Evolutionary conservation across 2,113 vertebrate genomes (phyloP), one percentile per base, ranked within the genome.

Genomic region (human (Homo sapiens)): DNA sequence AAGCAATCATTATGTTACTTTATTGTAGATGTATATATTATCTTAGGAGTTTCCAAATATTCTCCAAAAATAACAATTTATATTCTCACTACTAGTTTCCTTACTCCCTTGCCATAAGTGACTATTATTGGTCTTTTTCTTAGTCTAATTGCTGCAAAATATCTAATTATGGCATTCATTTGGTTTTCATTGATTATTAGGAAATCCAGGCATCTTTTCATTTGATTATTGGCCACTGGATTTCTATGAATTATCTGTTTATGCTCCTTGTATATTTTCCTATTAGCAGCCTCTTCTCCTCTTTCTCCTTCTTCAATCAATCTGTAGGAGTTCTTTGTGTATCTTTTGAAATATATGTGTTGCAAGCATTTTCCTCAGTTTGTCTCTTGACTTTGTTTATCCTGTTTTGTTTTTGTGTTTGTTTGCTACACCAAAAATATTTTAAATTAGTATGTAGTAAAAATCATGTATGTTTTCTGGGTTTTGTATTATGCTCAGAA

Each of bases 121-220:
- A 87, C 16, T 95, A 89, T 94, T 78, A 90, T 72, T 89, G 30
- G 23, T 90, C 23, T 83, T 96, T 92, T 50, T 35, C 84, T 45
- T 52, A 45, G 61, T 92, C 64, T 85, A 83, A 95, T 90, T 91
- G 66, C 85, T 96, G 32, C 79, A 97, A 96, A 96, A 72, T 89
- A 81, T 59, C 70, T 61, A 72, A 78, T 92, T 59, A 94, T 79
- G 87, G 13, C 80, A 96, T 96, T 84, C 55, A 50, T 92, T 83
- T 97, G 45, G 43, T 97, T 95, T 96, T 89, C 92, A 94, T 78
- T 96, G 95, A 96, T 94, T 88, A 57, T 89, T 95, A 73, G 81
- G 88, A 66, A 90, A 92, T 50, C 45, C 23, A 64, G 93, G n/a
- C 45, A 85, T 61, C 57, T 90, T 89, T 82, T 43, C 30, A 48